These are phyloP conservation scores for Dimorphilus gyrociliatus DNA, from an alignment of 2,888 invertebrate species.

Conservation along the genomic window DNA sequence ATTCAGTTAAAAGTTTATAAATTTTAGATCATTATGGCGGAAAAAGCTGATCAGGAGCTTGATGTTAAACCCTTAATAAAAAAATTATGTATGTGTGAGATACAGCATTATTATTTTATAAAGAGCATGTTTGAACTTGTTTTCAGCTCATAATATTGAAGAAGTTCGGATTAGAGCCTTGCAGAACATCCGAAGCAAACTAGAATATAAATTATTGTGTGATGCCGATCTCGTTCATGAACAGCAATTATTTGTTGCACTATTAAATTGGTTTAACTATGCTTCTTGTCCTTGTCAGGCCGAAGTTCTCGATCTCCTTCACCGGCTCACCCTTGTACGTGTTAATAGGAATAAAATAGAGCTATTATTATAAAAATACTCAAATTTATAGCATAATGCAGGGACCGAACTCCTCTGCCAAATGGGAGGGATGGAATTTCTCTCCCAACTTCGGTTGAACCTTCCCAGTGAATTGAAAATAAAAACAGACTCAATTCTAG, in stretches of 20 bases:
- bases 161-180: slow-evolving; percentile 32
- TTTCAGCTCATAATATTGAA: slow-evolving; percentile 29
- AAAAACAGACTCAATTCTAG: slow-evolving; percentile 26
- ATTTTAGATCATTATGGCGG: too few relatives aligned
- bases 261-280: slow-evolving; percentile 37
- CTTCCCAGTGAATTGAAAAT: slow-evolving; percentile 17
- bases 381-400: slow-evolving; percentile 25
- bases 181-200: slow-evolving; percentile 29
- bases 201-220: slow-evolving; percentile 29
- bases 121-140: too few relatives aligned
- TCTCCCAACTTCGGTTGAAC: slow-evolving; percentile 25
- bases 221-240: slow-evolving; percentile 33
- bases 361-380: too few relatives aligned
- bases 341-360: too few relatives aligned
- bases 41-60: too few relatives aligned
- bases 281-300: slow-evolving; percentile 18
- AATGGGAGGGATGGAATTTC: slow-evolving; percentile 31
- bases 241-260: slow-evolving; percentile 26
- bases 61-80: too few relatives aligned
- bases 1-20: too few relatives aligned
- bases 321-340: slow-evolving; percentile 24
- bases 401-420: slow-evolving; percentile 25
- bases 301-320: slow-evolving; percentile 22
- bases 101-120: too few relatives aligned
- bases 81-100: too few relatives aligned